Evolutionary conservation across 2,888 invertebrate species (phyloP).

Genomic region (Phortica magna): DNA sequence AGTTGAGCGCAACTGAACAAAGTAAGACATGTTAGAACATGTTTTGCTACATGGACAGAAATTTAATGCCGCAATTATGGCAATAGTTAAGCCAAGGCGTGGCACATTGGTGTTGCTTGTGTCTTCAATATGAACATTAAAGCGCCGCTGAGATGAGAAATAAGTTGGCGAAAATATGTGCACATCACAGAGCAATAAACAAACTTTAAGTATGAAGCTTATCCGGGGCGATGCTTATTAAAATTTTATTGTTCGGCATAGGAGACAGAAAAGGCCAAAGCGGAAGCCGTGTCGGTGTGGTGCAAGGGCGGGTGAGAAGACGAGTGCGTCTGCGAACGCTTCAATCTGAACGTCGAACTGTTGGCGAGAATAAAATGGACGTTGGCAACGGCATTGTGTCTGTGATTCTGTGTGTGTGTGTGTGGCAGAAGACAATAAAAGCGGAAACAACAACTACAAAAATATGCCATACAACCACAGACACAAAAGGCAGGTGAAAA

Average conservation of each 20-base stretch:
- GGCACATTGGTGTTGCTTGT: no score
- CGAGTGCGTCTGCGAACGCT: background rate
- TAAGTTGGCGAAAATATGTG: slow-evolving; percentile 10
- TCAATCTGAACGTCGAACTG: slow-evolving; percentile 9
- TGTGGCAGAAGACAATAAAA: background rate
- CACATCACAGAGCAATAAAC: slow-evolving; percentile 12
- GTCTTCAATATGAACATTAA: no score
- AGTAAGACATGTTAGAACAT: no score
- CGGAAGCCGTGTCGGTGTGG: no score
- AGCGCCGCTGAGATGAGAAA: no score
- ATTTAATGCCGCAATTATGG: no score
- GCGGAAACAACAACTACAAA: background rate
- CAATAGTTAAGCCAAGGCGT: no score
- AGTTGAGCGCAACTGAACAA: no score
- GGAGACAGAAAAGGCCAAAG: slow-evolving; percentile 37
- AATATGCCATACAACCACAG: slow-evolving; percentile 12
- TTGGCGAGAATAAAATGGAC: background rate
- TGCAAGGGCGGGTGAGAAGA: background rate
- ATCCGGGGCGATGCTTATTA: slow-evolving; percentile 53
- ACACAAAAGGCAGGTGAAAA: slow-evolving; percentile 59
- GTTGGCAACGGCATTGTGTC: no score
- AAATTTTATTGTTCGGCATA: slow-evolving; percentile 55
- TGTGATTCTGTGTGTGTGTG: no score
- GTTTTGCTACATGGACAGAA: no score
- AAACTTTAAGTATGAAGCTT: slow-evolving; percentile 26